Percentiles rank a stretch among this genome's conserved stretches.
Evolutionary conservation across 2,797 vertebrate species (phyloP).

Genomic region (Echiichthys vipera): DNA sequence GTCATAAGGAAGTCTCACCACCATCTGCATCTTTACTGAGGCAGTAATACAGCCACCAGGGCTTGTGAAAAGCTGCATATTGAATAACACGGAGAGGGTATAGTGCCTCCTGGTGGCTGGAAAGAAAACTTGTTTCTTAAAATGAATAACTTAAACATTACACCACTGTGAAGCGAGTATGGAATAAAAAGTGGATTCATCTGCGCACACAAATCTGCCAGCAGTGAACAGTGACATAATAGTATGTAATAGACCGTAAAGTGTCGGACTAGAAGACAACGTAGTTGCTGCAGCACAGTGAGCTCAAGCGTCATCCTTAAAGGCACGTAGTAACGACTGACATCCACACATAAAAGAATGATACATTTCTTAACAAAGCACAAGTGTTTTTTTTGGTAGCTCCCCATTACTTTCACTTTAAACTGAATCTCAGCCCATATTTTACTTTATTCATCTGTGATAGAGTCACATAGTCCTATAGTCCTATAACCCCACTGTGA

Average conservation of each 20-base stretch:
- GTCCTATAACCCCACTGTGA: background rate
- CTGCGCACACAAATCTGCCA: background rate
- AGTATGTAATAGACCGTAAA: background rate
- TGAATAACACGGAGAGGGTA: background rate
- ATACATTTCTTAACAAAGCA: slow-evolving; percentile 37
- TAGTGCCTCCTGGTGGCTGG: slow-evolving; percentile 53
- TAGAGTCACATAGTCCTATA: background rate
- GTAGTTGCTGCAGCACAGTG: slow-evolving; percentile 12
- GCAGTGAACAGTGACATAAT: background rate
- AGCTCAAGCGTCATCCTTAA: background rate
- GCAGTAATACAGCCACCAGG: slow-evolving; percentile 19
- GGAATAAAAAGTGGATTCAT: background rate
- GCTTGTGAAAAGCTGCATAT: background rate
- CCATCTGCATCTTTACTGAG: slow-evolving; percentile 14
- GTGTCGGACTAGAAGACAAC: background rate
- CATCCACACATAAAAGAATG: slow-evolving; percentile 16
- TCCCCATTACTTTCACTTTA: slow-evolving; percentile 8
- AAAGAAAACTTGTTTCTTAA: slow-evolving; percentile 12
- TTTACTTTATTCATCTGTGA: background rate
- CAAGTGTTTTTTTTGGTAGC: slow-evolving; percentile 42
- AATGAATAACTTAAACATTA: slow-evolving; percentile 15
- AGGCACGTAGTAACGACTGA: slow-evolving; percentile 13
- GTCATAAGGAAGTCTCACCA: slow-evolving; percentile 11
- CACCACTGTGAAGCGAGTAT: background rate
- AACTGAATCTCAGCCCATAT: background rate